A percentile compares a stretch with the other conserved stretches of the same genome.
These are phyloP conservation scores for Aurelia coerulea DNA, from an alignment of 30 jellyfish, hydroid and myxozoan genomes.

Conservation along the genomic window DNA sequence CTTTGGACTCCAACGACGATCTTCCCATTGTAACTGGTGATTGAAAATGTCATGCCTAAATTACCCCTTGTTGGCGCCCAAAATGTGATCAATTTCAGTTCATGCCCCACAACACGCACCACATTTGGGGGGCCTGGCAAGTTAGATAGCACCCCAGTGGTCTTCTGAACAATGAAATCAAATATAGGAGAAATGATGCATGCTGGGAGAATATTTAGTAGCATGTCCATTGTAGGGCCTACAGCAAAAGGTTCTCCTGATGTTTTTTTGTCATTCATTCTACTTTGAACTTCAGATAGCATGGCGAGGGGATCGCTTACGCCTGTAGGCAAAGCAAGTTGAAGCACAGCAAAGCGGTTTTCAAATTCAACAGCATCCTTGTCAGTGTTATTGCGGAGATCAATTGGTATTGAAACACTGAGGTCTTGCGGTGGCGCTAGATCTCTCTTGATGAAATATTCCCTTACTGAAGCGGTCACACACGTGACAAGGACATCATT, in stretches of 20 bases:
- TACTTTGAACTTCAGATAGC: slow-evolving; percentile 54
- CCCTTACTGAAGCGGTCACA: slow-evolving; percentile 67
- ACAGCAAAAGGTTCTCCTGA: slow-evolving; percentile 87
- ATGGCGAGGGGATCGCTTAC: slow-evolving; percentile 47
- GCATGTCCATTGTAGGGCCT: slow-evolving; percentile 64
- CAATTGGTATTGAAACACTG: slow-evolving; percentile 79
- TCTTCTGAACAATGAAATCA: slow-evolving; percentile 49
- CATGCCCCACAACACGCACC: slow-evolving; percentile 53
- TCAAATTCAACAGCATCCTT: slow-evolving; percentile 71
- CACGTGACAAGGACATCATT: slow-evolving; percentile 92
- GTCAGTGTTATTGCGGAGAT: slow-evolving; percentile 69
- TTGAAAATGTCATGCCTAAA: slow-evolving; percentile 78
- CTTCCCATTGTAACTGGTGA: slow-evolving; percentile 63
- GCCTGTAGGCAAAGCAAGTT: slow-evolving; percentile 56
- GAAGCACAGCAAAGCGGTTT: slow-evolving; percentile 76
- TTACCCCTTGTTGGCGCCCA: slow-evolving; percentile 93
- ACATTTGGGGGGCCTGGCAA: slow-evolving; percentile 80
- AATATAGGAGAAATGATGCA: slow-evolving; percentile 55
- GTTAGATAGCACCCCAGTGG: slow-evolving; percentile 77
- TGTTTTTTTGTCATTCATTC: slow-evolving; percentile 57
- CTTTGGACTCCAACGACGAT: slow-evolving; percentile 67
- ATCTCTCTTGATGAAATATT: slow-evolving; percentile 57
- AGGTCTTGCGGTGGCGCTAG: slow-evolving; percentile 67
- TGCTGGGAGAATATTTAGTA: slow-evolving; percentile 57
- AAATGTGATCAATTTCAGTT: slow-evolving; percentile 56